Evolutionary conservation across 1,140 invertebrate species (phyloP), one percentile per base, ranked within the genome.

Genomic region (Pogonus chalceus): DNA sequence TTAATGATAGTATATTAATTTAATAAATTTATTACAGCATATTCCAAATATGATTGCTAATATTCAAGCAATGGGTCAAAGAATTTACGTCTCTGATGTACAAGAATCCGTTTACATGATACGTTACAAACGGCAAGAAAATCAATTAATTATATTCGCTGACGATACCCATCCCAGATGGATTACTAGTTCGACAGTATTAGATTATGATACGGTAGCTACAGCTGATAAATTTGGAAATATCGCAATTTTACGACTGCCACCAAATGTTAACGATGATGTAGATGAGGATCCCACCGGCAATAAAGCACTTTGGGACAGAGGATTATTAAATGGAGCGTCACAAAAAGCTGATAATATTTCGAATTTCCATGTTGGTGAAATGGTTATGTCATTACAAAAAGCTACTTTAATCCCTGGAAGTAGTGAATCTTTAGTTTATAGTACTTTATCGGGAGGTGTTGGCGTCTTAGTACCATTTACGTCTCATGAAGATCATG

Each of bases 211-310:
- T 63, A 98, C 96, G 2, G 84, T 98, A 20, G 95, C 94, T 0
- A 85, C 90, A 26, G 92, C 91, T 2, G 97, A 99, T 70, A 98
- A 98, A 72, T 99, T 98, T 80, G 97, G 96, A n/a, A 99, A 98
- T 68, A 80, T 99, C 58, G 82, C 87, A 52, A 81, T 98, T 56
- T 86, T 97, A 58, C 79, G 96, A 18, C 69, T 99, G 23, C 90
- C 95, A 1, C 80, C 83, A 49, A 91, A 91, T 56, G 86, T 96
- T 0, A 91, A 85, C 21, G 96, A 99, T 73, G 95, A 99, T 65
- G 92, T 99, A 0, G 96, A 99, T 66, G 96, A 99, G 75, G 96
- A 99, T 77, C 96, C 96, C 0, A 98, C 96, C 0, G 96, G 96
- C 16, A 96, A 95, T 60, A 97, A 98, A 73, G 91, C 95, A 1